Evolutionary conservation across 2,888 invertebrate species (phyloP).

Genomic region (Nasonovia ribisnigri): DNA sequence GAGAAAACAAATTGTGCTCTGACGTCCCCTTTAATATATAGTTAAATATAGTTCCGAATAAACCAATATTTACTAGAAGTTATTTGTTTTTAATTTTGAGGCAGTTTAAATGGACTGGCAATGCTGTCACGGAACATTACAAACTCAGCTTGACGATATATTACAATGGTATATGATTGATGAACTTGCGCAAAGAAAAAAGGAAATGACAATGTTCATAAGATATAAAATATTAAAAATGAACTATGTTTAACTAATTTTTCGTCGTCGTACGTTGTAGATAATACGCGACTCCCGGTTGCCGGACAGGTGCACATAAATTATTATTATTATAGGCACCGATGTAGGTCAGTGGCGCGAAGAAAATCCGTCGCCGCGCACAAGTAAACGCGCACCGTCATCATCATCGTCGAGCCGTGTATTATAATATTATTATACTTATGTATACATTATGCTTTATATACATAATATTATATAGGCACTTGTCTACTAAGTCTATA

Average conservation of each 20-base stretch:
- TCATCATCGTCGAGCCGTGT: background rate
- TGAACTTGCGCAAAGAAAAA: background rate
- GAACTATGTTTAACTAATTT: background rate
- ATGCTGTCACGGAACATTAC: background rate
- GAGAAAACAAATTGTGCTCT: too few species aligned
- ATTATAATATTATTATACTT: background rate
- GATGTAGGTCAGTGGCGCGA: conserved; percentile 21
- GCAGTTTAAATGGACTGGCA: background rate
- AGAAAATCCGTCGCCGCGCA: background rate
- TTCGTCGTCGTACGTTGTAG: background rate
- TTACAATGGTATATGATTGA: background rate
- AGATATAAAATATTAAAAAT: background rate
- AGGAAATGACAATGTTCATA: background rate
- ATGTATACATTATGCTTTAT: background rate
- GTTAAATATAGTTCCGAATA: background rate
- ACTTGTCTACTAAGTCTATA: background rate
- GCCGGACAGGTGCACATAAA: background rate
- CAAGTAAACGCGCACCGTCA: background rate
- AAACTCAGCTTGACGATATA: background rate
- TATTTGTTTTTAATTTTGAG: background rate
- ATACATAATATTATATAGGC: background rate
- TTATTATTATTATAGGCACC: background rate
- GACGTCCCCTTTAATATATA: background rate
- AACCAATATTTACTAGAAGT: background rate
- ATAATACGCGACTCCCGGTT: background rate